Evolutionary conservation across 2,888 invertebrate species (phyloP), one percentile per base, ranked within the genome.

Genomic region (Eupeodes luniger): DNA sequence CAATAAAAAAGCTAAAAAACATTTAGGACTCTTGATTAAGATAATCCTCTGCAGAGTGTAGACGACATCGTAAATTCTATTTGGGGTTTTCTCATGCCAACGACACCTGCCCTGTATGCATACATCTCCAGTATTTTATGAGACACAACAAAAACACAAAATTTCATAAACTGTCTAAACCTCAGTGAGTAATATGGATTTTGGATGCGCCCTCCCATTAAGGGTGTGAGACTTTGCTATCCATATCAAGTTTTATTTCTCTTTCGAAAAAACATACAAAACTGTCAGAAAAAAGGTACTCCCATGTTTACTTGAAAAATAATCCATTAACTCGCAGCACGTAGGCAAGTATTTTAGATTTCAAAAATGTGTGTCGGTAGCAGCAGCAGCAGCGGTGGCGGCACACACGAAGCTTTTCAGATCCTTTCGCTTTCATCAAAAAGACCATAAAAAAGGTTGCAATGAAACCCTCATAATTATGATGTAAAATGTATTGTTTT

Each of bases 151-250:
- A 27, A 2, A 34, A n/a, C n/a, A 51, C 47, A 40, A 62, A 66
- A 27, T 5, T 47, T 49, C 66, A 27, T 66, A 66, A 66, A 66
- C 66, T 66, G 69, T 69, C 69, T 36, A 12, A 69, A 34, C 53
- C 51, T 36, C 36, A 53, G 16, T 69, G 69, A 69, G 51, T 69
- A 53, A 69, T 69, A 12, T 27, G 27, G 27, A 27, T 27, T 27
- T 27, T 27, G 53, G 34, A 53, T n/a, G 12, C 51, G 34, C 16
- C 36, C 9, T 1, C 36, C 36, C 9, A 4, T 27, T 27, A 5
- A 53, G 53, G 53, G 16, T 69, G 36, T 36, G 19, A 69, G 14
- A 27, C 27, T 27, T 27, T 36, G 12, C 10, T 36, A 69, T 51
- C 69, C 69, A 53, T 53, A 51, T 67, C 51, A 67, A 51, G 16